Evolutionary conservation across 2,797 vertebrate genomes (phyloP), one percentile per base, ranked within the genome.

Genomic region (Pangasius sanitwongsei): DNA sequence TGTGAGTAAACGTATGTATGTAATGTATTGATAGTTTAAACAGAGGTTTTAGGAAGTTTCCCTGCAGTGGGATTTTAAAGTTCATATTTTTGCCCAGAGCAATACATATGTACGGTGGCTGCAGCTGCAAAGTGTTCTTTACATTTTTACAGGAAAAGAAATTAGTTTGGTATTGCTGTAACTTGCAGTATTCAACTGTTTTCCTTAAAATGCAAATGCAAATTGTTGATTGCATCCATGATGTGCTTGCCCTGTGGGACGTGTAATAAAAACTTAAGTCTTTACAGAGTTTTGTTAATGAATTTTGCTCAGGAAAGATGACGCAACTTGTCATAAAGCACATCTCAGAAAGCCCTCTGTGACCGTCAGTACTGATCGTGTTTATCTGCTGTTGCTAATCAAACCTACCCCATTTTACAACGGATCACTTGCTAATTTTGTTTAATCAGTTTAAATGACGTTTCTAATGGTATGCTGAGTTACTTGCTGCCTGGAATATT

Each of bases 201-300:
- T 91, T 87, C 65, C 69, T 88, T 70, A 72, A 85, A 70, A 83
- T 69, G 31, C 77, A 74, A 86, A 65, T 85, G 15, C 78, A 74
- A 81, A 20, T 20, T 75, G 83, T 86, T 74, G 87, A 86, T 86
- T 90, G 86, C 84, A 83, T 90, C 72, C 55, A 74, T 85, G 78
- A 75, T 86, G 86, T 91, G 67, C 87, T 92, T 90, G 88, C 87
- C 88, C 63, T 87, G 53, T 91, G 89, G 83, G 90, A 65, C 83
- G 65, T 86, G 69, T 90, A 92, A 92, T 92, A 93, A 93, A 91
- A 91, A 86, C 63, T 70, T 75, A 11, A 87, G 23, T 87, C 48
- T 88, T 91, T 91, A 70, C 50, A 28, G 48, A 87, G 34, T 37
- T 82, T 55, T 28, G 20, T 13, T 57, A 37, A 70, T 85, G 41